phyloP scores from a whole-genome alignment of 2,113 vertebrate species.

The Pheucticus melanocephalus region DNA sequence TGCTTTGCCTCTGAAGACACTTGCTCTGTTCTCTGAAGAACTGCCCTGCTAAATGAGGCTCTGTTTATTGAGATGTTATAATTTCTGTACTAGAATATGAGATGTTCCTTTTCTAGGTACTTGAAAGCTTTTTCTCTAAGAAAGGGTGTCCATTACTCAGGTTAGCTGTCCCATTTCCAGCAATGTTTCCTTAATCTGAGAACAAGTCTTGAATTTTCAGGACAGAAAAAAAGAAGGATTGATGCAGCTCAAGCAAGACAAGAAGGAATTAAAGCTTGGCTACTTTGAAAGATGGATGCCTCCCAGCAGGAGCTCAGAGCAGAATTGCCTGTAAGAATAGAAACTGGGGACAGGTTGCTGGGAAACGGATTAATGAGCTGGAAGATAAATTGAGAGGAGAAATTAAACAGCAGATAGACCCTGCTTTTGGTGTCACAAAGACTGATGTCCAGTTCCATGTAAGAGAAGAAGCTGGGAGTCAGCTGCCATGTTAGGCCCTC shows the following conservation, averaged over 20 bases:
- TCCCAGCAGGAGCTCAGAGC: constrained; percentile 61
- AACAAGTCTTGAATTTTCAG: constrained; percentile 34
- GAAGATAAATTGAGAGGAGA: constrained; percentile 67
- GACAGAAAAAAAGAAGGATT: constrained; percentile 48
- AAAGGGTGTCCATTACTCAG: constrained; percentile 5
- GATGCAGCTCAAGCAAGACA: constrained; percentile 58
- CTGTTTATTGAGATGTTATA: background rate
- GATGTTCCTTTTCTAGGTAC: background rate
- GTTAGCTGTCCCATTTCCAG: background rate
- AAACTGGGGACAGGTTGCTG: constrained; percentile 66
- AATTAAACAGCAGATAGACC: constrained; percentile 68
- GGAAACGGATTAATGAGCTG: constrained; percentile 70
- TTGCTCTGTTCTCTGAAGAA: background rate
- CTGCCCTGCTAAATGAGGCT: background rate
- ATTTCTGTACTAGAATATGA: background rate
- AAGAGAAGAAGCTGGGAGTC: constrained; percentile 16
- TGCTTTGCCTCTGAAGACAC: background rate
- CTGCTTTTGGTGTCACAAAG: constrained; percentile 61
- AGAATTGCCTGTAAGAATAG: constrained; percentile 65
- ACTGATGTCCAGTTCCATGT: constrained; percentile 53
- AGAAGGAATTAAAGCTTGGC: constrained; percentile 66
- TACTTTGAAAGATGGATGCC: constrained; percentile 68
- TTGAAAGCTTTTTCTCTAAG: background rate
- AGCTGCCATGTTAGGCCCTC: background rate
- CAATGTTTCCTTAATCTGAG: background rate